Evolutionary conservation across 2,113 vertebrate genomes (phyloP), one percentile per base, ranked within the genome.

Genomic region (Psilopsiagon aymara): DNA sequence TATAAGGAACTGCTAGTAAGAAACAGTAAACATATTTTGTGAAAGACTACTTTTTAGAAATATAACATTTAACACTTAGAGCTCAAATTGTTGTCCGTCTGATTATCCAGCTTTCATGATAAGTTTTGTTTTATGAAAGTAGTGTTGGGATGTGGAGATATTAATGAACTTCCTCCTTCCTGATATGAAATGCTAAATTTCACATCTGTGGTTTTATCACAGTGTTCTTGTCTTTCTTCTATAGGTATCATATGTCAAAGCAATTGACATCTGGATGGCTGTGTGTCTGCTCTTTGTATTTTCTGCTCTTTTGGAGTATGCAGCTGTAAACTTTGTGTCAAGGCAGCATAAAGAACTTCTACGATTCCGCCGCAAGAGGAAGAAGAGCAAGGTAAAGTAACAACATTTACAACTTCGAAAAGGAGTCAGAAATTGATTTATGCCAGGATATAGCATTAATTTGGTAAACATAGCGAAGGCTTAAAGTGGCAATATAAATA

Each of bases 251-350:
- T 99, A 99, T 53, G 99, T 99, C 37, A 99, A 99, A 97, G 99
- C 99, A 0, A 99, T 99, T 89, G 99, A 99, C 95, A 99, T 99
- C 95, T 99, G 99, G 99, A 99, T 99, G 99, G 99, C 99, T 0
- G 99, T 99, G 6, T 99, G 99, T 82, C 98, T 99, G 81, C 99
- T 99, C 33, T 99, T 99, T 68, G 99, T 99, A 59, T 99, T 99
- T 97, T 99, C 99, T 10, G 99, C 99, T 1, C 98, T 99, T 90
- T 35, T 99, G 97, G 99, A 99, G 94, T 99, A 99, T 1, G 99
- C 99, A 16, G 99, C 99, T 4, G 99, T 99, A 43, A 99, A 99
- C 96, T 99, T 99, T 94, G 99, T 99, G 64, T 99, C 99, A 18
- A 98, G 99, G 86, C 99, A 99, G 84, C 99, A 99, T 64, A 99